Conservation (phyloP, 1,140 invertebrate genomes). For the Cherax quadricarinatus region DNA sequence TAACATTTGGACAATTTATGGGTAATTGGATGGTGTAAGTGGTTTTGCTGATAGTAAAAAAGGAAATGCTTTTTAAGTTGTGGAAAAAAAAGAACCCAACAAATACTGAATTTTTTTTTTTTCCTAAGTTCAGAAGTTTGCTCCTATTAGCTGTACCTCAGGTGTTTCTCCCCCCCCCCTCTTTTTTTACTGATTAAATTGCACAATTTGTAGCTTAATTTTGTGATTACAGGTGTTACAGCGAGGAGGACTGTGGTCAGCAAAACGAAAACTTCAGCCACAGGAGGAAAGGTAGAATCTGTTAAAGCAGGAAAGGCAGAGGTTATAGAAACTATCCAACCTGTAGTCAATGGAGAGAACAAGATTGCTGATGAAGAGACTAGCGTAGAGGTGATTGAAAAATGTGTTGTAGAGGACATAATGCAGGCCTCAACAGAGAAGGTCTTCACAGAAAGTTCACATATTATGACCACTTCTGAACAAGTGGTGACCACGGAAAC, state of each 20-base stretch:
- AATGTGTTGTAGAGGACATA: constrained; percentile 57
- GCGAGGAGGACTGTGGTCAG: constrained; percentile 41
- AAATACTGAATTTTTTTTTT: no score
- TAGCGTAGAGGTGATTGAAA: constrained; percentile 61
- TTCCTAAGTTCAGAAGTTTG: no score
- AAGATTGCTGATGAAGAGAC: constrained; percentile 64
- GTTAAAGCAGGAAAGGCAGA: constrained; percentile 27
- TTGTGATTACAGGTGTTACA: constrained; percentile 29
- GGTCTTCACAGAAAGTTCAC: constrained; percentile 23
- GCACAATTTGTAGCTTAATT: no score
- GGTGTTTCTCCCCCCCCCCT: no score
- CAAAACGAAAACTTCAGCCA: constrained; percentile 23
- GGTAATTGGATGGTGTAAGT: no score
- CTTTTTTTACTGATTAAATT: no score
- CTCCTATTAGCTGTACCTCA: no score
- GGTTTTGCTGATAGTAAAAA: no score
- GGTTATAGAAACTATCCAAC: not conserved
- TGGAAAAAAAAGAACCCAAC: no score
- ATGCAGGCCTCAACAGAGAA: constrained; percentile 50
- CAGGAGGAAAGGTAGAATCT: constrained; percentile 16
- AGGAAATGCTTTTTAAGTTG: no score
- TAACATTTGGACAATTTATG: no score
- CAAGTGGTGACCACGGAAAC: constrained; percentile 52
- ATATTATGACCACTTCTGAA: constrained; percentile 29
- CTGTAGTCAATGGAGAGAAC: constrained; percentile 58